Evolutionary conservation across 2,797 vertebrate genomes (phyloP), one percentile per base, ranked within the genome.

Genomic region (Pachyuromys duprasi): DNA sequence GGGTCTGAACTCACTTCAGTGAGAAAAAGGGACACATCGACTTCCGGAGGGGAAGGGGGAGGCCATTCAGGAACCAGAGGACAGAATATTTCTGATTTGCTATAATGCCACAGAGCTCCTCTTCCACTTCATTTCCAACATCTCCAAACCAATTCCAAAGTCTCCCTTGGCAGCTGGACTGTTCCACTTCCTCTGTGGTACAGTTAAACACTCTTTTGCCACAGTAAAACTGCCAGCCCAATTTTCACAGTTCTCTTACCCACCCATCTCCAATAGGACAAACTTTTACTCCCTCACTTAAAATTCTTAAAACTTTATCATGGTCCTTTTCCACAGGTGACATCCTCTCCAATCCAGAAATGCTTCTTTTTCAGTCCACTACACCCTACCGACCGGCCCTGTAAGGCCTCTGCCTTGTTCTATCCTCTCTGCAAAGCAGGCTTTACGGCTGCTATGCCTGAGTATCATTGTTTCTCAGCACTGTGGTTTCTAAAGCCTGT

Each of bases 241-340:
- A 90, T 90, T 90, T 89, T 81, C 70, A 39, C 31, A 95, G 91
- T 87, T 91, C 82, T 91, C 65, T 89, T 81, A 94, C 20, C 8
- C 72, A 33, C 87, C 17, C 14, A 67, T 15, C 62, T 28, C 24
- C 70, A 78, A 45, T 3, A 84, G 70, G 28, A 67, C n/a, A n/a
- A 94, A 96, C 17, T 49, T 94, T 53, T 24, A 70, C 22, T 28
- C 18, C 26, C 18, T 81, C 18, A 45, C 49, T 89, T 62, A 82
- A 75, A 91, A 95, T 86, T 90, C 62, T 80, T 87, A 62, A 91
- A 83, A 84, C 65, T 65, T 49, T 83, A 84, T 45, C 53, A 84
- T n/a, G 62, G 18, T 92, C 49, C 49, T 88, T 70, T 20, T 90
- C 55, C 62, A 91, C 22, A 60, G 18, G 36, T 18, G 55, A 49